Evolutionary conservation across 2,113 vertebrate genomes (phyloP).

Genomic region (Boulengeromyrus knoepffleri): DNA sequence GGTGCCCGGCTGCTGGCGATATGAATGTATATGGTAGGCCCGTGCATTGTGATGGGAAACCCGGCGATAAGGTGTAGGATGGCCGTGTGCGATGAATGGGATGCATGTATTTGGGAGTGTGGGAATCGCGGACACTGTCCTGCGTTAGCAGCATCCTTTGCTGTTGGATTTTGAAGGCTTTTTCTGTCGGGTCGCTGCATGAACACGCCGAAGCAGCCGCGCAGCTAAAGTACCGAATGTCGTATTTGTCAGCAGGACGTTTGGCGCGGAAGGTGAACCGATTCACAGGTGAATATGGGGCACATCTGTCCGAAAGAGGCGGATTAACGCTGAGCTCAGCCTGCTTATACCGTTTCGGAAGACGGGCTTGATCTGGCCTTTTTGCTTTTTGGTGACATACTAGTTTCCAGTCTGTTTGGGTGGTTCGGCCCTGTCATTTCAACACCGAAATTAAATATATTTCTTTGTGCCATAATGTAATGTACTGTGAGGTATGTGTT

Average conservation of each 20-base stretch:
- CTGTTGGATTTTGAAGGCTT: too few species aligned
- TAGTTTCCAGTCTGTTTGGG: not conserved
- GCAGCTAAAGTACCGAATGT: too few species aligned
- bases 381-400: not conserved
- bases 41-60: slow-evolving; percentile 4
- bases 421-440: not conserved
- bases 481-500: not conserved
- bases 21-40: not conserved
- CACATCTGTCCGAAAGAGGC: not conserved
- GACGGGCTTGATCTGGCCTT: not conserved
- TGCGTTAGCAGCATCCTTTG: not conserved
- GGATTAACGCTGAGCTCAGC: not conserved
- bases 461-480: not conserved
- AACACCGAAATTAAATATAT: not conserved
- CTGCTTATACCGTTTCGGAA: not conserved
- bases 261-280: slow-evolving; percentile 32
- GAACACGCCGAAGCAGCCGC: not conserved
- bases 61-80: slow-evolving; percentile 15
- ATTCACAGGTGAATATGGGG: not conserved
- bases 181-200: not conserved
- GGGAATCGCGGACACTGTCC: slow-evolving; percentile 41
- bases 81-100: slow-evolving; percentile 28
- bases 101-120: not conserved
- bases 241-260: slow-evolving; percentile 26
- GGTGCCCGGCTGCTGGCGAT: too few species aligned